Conservation (phyloP, 1,140 invertebrate genomes). For the Dendrolimus punctatus region DNA sequence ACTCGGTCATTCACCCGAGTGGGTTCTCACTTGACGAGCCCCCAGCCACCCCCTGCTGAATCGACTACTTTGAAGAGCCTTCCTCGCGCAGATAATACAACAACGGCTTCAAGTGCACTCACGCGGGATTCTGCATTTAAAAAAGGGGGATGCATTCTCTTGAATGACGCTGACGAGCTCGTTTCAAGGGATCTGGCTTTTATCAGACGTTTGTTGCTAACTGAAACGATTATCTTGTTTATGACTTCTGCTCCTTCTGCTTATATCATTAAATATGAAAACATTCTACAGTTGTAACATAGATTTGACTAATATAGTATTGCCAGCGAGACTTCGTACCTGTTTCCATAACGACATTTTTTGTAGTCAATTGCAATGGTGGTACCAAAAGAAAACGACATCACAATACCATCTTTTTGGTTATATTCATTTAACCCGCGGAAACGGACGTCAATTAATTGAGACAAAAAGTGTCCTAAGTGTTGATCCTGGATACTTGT, state of each 20-base stretch:
- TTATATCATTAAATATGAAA: too few species aligned
- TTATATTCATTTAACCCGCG: too few species aligned
- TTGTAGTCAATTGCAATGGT: too few species aligned
- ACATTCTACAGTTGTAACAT: too few species aligned
- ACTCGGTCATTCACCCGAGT: constrained; percentile 1
- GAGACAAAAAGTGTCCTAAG: too few species aligned
- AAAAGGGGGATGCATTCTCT: constrained; percentile 6
- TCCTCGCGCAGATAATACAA: constrained; percentile 5
- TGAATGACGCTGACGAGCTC: constrained; percentile 1
- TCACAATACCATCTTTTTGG: too few species aligned
- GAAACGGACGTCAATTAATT: too few species aligned
- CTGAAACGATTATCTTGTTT: neutral
- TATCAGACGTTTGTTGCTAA: neutral
- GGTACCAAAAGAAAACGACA: too few species aligned
- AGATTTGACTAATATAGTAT: too few species aligned
- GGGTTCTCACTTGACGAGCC: neutral
- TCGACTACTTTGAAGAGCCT: constrained; percentile 5
- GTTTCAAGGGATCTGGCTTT: neutral
- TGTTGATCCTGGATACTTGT: too few species aligned
- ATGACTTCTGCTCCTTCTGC: neutral
- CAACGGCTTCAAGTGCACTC: constrained; percentile 7
- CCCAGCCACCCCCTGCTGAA: neutral
- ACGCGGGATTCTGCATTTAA: constrained; percentile 6
- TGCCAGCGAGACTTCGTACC: too few species aligned
- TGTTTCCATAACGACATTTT: too few species aligned